phyloP scores from a whole-genome alignment of 2,888 invertebrate genomes.

The Hyles lineata region DNA sequence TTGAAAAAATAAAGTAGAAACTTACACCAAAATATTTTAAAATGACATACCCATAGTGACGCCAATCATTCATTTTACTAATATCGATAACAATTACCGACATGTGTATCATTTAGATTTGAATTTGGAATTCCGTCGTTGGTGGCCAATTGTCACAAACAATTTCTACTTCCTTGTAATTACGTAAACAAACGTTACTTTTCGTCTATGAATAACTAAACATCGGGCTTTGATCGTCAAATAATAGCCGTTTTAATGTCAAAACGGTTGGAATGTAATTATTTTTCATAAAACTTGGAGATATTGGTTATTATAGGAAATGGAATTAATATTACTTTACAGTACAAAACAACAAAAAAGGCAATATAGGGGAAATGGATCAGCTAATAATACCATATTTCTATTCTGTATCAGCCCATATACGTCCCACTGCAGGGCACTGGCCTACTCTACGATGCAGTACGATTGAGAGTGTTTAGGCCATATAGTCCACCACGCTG shows the following conservation, averaged over 20 bases:
- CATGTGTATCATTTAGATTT: conserved; percentile 1
- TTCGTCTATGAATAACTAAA: conserved; percentile 29
- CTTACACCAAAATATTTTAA: not conserved
- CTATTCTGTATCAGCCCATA: no score
- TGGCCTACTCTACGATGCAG: no score
- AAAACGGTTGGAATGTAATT: conserved; percentile 20
- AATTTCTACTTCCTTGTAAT: conserved; percentile 16
- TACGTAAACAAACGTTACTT: conserved; percentile 25
- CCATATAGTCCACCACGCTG: no score
- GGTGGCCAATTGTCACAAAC: conserved; percentile 13
- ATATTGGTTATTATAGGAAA: not conserved
- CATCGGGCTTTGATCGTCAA: conserved; percentile 27
- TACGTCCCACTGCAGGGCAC: no score
- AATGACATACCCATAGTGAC: not conserved
- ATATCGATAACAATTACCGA: conserved; percentile 14
- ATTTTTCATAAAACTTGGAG: not conserved
- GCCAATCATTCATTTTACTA: not conserved
- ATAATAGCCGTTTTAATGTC: conserved; percentile 28
- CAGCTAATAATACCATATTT: no score
- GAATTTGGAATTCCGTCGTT: not conserved
- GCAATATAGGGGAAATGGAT: no score
- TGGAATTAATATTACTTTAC: not conserved
- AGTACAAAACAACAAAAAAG: no score
- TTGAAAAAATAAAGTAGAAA: no score
- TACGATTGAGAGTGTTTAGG: no score